Conservation (phyloP, 2,113 vertebrate species). For the Caretta caretta region DNA sequence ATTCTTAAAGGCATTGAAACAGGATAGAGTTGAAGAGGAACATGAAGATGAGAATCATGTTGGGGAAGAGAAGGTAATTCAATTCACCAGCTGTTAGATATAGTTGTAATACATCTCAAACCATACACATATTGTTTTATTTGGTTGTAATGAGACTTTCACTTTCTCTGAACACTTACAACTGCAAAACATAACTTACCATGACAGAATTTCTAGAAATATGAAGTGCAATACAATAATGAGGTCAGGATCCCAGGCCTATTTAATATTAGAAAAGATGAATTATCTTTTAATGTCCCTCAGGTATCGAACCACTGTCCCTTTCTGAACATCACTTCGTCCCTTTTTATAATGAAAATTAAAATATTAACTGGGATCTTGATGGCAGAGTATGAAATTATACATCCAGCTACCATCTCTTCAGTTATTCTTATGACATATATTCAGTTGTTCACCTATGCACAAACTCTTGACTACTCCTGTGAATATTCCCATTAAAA, state of each 20-base stretch:
- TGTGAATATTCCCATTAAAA: neutral
- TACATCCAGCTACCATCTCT: neutral
- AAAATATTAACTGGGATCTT: neutral
- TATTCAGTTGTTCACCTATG: neutral
- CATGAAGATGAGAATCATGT: conserved; percentile 70
- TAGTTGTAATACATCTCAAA: neutral
- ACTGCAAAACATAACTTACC: neutral
- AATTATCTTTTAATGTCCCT: neutral
- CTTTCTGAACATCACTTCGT: neutral
- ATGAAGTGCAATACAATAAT: too few species aligned
- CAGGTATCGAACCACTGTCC: neutral
- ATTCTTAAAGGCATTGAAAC: conserved; percentile 83
- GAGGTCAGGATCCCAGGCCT: neutral
- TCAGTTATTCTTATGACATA: neutral
- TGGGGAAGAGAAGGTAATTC: conserved; percentile 78
- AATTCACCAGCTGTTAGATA: neutral
- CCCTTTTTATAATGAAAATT: neutral
- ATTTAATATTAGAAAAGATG: neutral
- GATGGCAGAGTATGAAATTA: neutral
- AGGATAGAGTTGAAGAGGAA: conserved; percentile 77
- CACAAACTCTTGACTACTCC: neutral
- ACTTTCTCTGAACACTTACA: neutral
- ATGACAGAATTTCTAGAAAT: too few species aligned
- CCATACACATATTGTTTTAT: neutral
- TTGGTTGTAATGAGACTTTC: neutral